Evolutionary conservation across 2,797 vertebrate genomes (phyloP).

Genomic region (Gambusia yucatana): DNA sequence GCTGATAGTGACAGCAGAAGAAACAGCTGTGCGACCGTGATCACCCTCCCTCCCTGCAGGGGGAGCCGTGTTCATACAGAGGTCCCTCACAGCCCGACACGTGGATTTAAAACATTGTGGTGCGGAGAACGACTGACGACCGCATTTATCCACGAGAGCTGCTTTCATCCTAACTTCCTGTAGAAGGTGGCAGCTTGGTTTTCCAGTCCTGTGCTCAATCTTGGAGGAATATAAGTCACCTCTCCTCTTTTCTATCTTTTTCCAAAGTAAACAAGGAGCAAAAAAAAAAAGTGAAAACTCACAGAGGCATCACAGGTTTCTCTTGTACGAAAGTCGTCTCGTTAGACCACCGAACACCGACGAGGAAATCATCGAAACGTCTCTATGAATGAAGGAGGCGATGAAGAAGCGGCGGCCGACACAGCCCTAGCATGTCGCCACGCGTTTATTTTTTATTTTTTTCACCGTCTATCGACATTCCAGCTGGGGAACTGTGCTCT

Average conservation of each 20-base stretch:
- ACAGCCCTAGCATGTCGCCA: constrained; percentile 12
- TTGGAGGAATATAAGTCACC: constrained; percentile 30
- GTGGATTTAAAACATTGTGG: not conserved
- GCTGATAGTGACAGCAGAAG: constrained; percentile 12
- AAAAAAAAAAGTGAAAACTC: constrained; percentile 17
- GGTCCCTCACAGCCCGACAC: not conserved
- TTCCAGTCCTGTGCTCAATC: constrained; percentile 71
- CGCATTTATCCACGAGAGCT: constrained; percentile 23
- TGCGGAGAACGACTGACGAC: not conserved
- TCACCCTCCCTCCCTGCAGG: constrained; percentile 26
- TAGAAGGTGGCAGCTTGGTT: constrained; percentile 54
- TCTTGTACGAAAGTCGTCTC: constrained; percentile 80
- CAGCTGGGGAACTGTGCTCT: constrained; percentile 77
- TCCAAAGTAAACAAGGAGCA: constrained; percentile 43
- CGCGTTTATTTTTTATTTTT: constrained; percentile 36
- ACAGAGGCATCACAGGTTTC: constrained; percentile 84
- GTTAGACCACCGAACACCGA: constrained; percentile 21
- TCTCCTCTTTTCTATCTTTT: constrained; percentile 68
- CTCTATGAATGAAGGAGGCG: constrained; percentile 53
- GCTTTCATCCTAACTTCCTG: not conserved
- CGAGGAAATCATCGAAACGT: constrained; percentile 41
- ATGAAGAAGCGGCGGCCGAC: constrained; percentile 30
- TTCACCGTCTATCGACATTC: constrained; percentile 87
- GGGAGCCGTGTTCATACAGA: constrained; percentile 10
- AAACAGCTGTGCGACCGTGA: not conserved